Conservation (phyloP, 1,140 invertebrate genomes). For the Drosophila burlai region DNA sequence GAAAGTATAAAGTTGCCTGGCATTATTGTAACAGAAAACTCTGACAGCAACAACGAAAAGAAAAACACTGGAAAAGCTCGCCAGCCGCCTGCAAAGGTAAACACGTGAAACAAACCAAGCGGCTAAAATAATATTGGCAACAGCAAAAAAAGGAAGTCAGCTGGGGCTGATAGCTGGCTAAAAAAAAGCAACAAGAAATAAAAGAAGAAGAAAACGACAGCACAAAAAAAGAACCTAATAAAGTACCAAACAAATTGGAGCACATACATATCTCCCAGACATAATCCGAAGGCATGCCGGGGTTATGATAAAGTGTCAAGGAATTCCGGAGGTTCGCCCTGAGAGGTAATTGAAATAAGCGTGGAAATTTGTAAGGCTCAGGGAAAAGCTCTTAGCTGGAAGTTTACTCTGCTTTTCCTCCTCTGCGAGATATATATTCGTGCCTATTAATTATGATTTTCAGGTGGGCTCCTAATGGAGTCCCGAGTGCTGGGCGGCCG, state of each 20-base stretch:
- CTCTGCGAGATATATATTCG: constrained; percentile 54
- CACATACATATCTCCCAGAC: constrained; percentile 72
- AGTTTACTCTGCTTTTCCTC: neutral
- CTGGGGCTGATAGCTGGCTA: constrained; percentile 39
- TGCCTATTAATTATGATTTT: constrained; percentile 80
- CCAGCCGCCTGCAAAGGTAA: constrained; percentile 47
- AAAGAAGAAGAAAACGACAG: constrained; percentile 9
- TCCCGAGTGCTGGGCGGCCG: constrained; percentile 28
- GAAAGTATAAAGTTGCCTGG: constrained; percentile 63
- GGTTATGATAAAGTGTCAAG: constrained; percentile 76
- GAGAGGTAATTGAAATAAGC: constrained; percentile 78
- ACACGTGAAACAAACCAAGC: constrained; percentile 64
- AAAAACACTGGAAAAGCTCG: constrained; percentile 41
- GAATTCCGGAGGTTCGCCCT: constrained; percentile 58
- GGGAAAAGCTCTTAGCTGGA: constrained; percentile 63
- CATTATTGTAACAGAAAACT: constrained; percentile 75
- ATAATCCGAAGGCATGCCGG: constrained; percentile 60
- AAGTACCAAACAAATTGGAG: constrained; percentile 76
- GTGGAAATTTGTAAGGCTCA: constrained; percentile 75
- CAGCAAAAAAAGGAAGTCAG: constrained; percentile 51
- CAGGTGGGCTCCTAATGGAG: constrained; percentile 48
- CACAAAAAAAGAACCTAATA: constrained; percentile 51
- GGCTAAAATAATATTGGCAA: constrained; percentile 76
- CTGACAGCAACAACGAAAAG: constrained; percentile 58
- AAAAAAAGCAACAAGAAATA: constrained; percentile 3